Conservation (phyloP, 2,888 invertebrate genomes). For the Anarsia innoxiella region DNA sequence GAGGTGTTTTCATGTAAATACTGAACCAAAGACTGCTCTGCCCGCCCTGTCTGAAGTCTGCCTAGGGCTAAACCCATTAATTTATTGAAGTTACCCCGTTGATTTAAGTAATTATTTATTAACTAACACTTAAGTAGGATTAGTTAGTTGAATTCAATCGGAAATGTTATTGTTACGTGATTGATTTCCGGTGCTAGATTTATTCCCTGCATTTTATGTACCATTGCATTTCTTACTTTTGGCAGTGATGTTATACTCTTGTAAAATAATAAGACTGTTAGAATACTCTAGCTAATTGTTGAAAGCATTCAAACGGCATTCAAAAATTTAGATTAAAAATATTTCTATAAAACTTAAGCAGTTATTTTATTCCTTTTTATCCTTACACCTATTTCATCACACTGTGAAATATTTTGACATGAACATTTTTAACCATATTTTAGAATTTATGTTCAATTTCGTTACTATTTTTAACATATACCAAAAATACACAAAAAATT, state of each 20-base stretch:
- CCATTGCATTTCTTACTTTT: constrained; percentile 61
- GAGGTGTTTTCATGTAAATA: constrained; percentile 41
- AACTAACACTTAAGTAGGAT: constrained; percentile 49
- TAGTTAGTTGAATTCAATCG: constrained; percentile 34
- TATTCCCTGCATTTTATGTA: constrained; percentile 51
- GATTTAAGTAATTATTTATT: constrained; percentile 67
- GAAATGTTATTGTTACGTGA: constrained; percentile 23
- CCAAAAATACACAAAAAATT: neutral
- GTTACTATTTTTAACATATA: neutral
- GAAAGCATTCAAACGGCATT: constrained; percentile 47
- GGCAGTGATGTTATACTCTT: constrained; percentile 64
- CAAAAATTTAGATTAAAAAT: constrained; percentile 52
- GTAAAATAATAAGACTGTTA: constrained; percentile 73
- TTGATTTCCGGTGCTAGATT: constrained; percentile 14
- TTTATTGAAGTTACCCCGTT: constrained; percentile 73
- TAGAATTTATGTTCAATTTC: neutral
- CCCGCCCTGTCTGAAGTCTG: constrained; percentile 36
- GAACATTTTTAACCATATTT: neutral
- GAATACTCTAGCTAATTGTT: constrained; percentile 68
- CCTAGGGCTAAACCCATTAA: constrained; percentile 49
- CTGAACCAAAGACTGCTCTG: constrained; percentile 67
- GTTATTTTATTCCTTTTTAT: constrained; percentile 20
- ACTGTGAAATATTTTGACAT: neutral
- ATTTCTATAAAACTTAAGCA: constrained; percentile 33
- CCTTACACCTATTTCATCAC: neutral